Conservation (phyloP, 2,113 vertebrate species). For the Eptesicus fuscus region DNA sequence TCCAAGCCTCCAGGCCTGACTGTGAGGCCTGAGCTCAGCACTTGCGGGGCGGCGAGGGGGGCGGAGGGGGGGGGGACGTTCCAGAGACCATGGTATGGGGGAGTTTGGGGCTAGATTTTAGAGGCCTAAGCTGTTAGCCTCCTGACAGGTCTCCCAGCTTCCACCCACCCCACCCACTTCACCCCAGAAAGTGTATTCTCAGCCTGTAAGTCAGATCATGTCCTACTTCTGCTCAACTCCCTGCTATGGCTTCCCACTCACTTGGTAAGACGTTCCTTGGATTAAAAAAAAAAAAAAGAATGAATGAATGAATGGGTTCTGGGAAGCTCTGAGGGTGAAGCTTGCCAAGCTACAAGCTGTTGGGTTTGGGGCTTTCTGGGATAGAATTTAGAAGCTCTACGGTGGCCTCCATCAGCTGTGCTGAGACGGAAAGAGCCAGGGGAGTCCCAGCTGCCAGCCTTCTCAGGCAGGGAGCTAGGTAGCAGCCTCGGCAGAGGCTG, state of each 20-base stretch:
- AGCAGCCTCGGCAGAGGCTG: not conserved
- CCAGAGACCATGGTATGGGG: not conserved
- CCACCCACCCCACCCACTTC: not conserved
- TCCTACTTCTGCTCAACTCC: not conserved
- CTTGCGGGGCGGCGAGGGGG: no score
- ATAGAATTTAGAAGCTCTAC: not conserved
- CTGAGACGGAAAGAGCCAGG: not conserved
- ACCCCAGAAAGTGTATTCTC: not conserved
- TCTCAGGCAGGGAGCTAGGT: conserved; percentile 24
- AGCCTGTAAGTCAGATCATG: not conserved
- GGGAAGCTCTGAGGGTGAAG: not conserved
- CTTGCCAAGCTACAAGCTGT: not conserved
- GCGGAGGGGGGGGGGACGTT: rapidly evolving
- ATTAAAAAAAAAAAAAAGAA: no score
- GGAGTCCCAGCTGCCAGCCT: not conserved
- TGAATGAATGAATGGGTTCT: not conserved
- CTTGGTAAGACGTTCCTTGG: not conserved
- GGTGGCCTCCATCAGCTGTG: not conserved
- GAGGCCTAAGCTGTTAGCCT: not conserved
- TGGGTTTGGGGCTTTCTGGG: not conserved
- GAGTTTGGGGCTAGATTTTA: not conserved
- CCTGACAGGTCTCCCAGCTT: not conserved
- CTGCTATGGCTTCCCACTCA: not conserved
- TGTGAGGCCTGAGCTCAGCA: not conserved
- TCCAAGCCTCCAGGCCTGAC: not conserved